Conservation (phyloP, 1,140 invertebrate genomes). For the Aradophagus sp. region DNA sequence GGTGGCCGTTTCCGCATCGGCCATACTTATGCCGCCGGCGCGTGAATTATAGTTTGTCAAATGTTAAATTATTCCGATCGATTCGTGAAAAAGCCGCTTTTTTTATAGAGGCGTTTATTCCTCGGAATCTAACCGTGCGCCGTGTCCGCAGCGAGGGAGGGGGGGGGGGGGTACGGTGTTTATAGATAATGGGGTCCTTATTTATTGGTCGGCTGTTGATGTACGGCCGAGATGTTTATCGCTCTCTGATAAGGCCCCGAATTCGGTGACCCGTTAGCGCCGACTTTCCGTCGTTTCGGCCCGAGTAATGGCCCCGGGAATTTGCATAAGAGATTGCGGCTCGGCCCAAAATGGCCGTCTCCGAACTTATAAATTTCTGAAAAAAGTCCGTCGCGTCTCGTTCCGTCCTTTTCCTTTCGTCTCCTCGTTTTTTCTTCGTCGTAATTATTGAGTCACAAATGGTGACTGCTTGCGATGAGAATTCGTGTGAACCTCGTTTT, state of each 20-base stretch:
- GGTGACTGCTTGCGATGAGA: too few species aligned
- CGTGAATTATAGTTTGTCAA: conserved; percentile 48
- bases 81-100: conserved; percentile 17
- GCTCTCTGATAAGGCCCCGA: conserved; percentile 9
- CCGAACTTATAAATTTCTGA: conserved; percentile 30
- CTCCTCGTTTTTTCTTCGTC: too few species aligned
- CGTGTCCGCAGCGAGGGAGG: not conserved
- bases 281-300: conserved; percentile 1
- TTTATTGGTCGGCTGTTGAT: conserved; percentile 29
- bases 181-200: conserved; percentile 23
- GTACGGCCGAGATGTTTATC: conserved; percentile 27
- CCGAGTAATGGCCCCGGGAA: not conserved
- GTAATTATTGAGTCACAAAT: too few species aligned
- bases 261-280: conserved; percentile 6
- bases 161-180: too few species aligned
- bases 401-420: too few species aligned
- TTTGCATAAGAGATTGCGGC: conserved; percentile 24
- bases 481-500: too few species aligned
- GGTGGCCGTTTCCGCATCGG: too few species aligned
- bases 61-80: conserved; percentile 37
- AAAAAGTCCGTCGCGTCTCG: too few species aligned
- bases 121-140: conserved; percentile 9
- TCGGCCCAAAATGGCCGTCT: not conserved
- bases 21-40: conserved; percentile 30
- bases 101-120: conserved; percentile 30